These are phyloP conservation scores for Kuschelorhynchus macadamiae DNA, from an alignment of 2,888 invertebrate species.

Conservation along the genomic window DNA sequence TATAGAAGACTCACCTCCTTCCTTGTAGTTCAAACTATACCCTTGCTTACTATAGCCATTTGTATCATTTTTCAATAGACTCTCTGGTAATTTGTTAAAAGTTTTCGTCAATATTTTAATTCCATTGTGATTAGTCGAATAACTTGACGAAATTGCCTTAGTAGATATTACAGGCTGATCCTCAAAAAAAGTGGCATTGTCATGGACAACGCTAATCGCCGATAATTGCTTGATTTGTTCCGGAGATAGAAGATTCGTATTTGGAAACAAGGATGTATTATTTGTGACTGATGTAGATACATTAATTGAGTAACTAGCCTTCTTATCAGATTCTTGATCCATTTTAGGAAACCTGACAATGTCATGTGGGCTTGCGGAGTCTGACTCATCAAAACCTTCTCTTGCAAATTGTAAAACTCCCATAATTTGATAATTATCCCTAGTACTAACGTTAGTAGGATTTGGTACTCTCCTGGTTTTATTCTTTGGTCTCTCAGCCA, in stretches of 20 bases:
- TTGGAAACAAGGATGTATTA: slow-evolving; percentile 29
- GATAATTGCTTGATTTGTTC: slow-evolving; percentile 71
- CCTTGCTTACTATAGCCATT: slow-evolving; percentile 16
- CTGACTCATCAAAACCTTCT: slow-evolving; percentile 51
- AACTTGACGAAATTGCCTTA: slow-evolving; percentile 75
- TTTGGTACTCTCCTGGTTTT: slow-evolving; percentile 27
- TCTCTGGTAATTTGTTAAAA: slow-evolving; percentile 72
- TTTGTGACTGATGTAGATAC: slow-evolving; percentile 53
- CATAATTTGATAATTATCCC: slow-evolving; percentile 60
- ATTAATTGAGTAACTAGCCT: slow-evolving; percentile 54
- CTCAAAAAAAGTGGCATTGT: slow-evolving; percentile 68
- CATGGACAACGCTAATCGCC: slow-evolving; percentile 72
- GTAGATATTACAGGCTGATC: slow-evolving; percentile 73
- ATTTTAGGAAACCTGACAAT: slow-evolving; percentile 59
- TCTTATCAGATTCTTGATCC: slow-evolving; percentile 52
- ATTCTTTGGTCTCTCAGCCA: slow-evolving; percentile 24
- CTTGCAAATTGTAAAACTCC: slow-evolving; percentile 63
- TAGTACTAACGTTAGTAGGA: slow-evolving; percentile 35
- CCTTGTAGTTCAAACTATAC: not conserved
- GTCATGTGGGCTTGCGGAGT: slow-evolving; percentile 46
- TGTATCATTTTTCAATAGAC: slow-evolving; percentile 36
- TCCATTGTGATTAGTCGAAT: slow-evolving; percentile 76
- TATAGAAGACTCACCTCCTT: slow-evolving; percentile 13
- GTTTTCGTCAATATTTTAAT: slow-evolving; percentile 78
- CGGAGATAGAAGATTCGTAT: slow-evolving; percentile 57